Evolutionary conservation across 2,888 invertebrate genomes (phyloP).

Genomic region (Habroteleia sp.): DNA sequence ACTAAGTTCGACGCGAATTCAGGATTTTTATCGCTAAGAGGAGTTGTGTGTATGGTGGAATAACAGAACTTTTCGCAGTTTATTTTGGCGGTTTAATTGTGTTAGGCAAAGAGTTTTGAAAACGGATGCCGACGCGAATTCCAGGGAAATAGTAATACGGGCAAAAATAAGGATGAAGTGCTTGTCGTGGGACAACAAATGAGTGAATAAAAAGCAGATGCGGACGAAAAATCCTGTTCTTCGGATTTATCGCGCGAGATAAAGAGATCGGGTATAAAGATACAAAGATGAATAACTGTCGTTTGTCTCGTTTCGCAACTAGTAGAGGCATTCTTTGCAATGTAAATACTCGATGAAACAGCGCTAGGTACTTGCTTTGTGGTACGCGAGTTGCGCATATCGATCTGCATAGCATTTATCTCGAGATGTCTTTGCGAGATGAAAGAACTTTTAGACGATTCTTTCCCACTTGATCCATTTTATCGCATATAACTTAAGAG

Average conservation of each 20-base stretch:
- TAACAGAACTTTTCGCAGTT: too few species aligned
- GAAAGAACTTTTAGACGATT: slow-evolving; percentile 51
- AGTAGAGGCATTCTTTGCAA: slow-evolving; percentile 50
- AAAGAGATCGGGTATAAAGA: slow-evolving; percentile 44
- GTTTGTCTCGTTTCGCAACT: slow-evolving; percentile 49
- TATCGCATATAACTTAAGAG: slow-evolving; percentile 15
- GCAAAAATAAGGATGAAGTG: slow-evolving; percentile 16
- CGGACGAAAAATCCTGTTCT: slow-evolving; percentile 23
- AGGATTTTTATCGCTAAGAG: slow-evolving; percentile 5
- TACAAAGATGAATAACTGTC: slow-evolving; percentile 54
- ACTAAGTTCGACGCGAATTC: slow-evolving; percentile 56
- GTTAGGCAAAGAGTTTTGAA: not conserved
- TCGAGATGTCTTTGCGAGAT: slow-evolving; percentile 45
- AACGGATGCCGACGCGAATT: not conserved
- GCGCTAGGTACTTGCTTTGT: slow-evolving; percentile 47
- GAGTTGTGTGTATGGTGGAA: not conserved
- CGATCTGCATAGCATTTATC: slow-evolving; percentile 53
- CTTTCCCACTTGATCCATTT: slow-evolving; percentile 45
- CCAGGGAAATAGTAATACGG: slow-evolving; percentile 7
- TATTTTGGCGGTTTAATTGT: slow-evolving; percentile 3
- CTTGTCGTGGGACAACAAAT: slow-evolving; percentile 16
- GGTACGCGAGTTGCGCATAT: slow-evolving; percentile 48
- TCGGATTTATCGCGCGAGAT: slow-evolving; percentile 36
- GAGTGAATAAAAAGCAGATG: slow-evolving; percentile 16
- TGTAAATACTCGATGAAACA: slow-evolving; percentile 58